Base-by-base conservation (phyloP, 2,113 vertebrate genomes). In the Lontra canadensis region DNA sequence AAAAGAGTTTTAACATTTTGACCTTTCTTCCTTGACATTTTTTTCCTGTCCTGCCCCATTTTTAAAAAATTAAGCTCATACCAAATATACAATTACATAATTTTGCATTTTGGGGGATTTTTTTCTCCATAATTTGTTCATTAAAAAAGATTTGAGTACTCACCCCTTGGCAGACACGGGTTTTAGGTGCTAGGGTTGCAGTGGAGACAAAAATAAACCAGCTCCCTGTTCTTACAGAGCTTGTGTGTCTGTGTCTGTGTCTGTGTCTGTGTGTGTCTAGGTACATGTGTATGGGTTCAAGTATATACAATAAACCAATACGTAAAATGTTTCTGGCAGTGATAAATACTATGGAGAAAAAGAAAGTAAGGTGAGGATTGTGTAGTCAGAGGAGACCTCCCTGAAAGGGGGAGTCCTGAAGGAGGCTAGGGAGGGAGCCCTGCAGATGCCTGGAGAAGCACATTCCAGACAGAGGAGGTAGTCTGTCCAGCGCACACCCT, bases 71-170 rank as follows among this genome's bases (percentile, higher is more conserved):
- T 96, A 47, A 57, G 9, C 49, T 95, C 29, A 94, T 47, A 49
- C 9, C 21, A 80, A 74, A 78, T n/a, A 80, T n/a, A 83, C 0
- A 84, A 7, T 74, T 39, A 76, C 9, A 84, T 0, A 74, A 7
- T 92, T 96, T 86, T 44, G 18, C 10, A 57, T 34, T 25, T 52
- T 44, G 13, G 8, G 67, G 44, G 84, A 65, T 26, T 52, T 81
- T 49, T 10, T 94, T 15, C 42, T 78, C 95, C 31, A 84, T 91
- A 79, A 89, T 91, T 95, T 94, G 47, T 59, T 88, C 65, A 80
- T 97, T 93, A 69, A 84, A 96, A 89, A 97, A n/a, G 63, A 76
- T 52, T 57, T 52, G 47, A 61, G 17, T 86, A 12, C 34, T 20
- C 26, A 23, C 42, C 18, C 49, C 42, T 91, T 79, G 49, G 79